Evolutionary conservation across 2,797 vertebrate species (phyloP).

Genomic region (Melanotaenia nigrans): DNA sequence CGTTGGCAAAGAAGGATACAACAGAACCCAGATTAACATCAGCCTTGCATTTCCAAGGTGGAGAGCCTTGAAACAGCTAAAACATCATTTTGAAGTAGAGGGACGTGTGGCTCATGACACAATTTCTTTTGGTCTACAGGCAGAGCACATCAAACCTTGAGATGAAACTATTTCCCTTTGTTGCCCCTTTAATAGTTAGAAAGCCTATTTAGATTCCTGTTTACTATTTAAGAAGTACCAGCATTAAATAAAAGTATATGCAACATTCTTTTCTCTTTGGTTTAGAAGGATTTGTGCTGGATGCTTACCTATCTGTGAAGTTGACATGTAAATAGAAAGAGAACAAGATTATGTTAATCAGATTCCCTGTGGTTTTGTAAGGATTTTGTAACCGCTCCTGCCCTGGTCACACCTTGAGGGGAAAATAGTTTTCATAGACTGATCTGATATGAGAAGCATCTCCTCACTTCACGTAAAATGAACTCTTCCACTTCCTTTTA

Average conservation of each 20-base stretch:
- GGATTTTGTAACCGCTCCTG: background rate
- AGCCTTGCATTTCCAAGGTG: no score
- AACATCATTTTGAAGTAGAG: no score
- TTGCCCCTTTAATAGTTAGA: background rate
- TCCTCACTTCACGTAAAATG: slow-evolving; percentile 1
- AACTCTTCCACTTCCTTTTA: background rate
- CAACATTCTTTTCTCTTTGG: background rate
- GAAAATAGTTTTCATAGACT: slow-evolving; percentile 5
- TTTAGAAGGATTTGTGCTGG: background rate
- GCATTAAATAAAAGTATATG: background rate
- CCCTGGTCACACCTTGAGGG: background rate
- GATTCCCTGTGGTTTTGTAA: background rate
- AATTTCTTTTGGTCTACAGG: no score
- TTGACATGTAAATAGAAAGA: background rate
- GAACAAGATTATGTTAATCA: background rate
- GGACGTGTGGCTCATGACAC: no score
- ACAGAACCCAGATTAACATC: no score
- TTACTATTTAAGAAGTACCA: background rate
- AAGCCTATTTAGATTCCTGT: background rate
- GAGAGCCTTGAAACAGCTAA: no score
- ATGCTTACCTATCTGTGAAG: background rate
- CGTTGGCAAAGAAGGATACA: no score
- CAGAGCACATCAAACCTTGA: no score
- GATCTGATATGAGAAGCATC: background rate
- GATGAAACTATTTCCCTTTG: no score